Conservation (phyloP, 2,888 invertebrate genomes). For the Eupithecia subumbrata region DNA sequence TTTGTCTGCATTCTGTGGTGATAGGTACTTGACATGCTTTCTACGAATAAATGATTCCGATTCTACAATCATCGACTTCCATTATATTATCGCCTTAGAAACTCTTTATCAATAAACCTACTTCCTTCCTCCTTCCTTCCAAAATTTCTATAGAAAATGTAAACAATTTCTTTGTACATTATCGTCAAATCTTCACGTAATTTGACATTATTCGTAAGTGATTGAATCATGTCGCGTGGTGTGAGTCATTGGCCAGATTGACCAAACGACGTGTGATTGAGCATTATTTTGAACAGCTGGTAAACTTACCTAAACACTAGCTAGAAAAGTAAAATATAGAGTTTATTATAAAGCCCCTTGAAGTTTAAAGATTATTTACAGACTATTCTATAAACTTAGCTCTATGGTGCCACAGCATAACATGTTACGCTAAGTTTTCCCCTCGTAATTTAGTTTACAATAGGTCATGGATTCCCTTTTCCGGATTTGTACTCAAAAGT, state of each 20-base stretch:
- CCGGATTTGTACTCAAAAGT: too few species aligned
- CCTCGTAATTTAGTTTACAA: too few species aligned
- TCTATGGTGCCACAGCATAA: too few species aligned
- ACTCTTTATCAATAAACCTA: slow-evolving; percentile 8
- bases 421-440: too few species aligned
- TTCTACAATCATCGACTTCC: slow-evolving; percentile 1
- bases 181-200: slow-evolving; percentile 28
- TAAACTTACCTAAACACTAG: slow-evolving; percentile 4
- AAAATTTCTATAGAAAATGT: slow-evolving; percentile 24
- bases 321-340: too few species aligned
- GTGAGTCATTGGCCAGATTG: slow-evolving; percentile 33
- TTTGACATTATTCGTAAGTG: slow-evolving; percentile 25
- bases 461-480: too few species aligned
- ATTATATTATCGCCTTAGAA: not conserved
- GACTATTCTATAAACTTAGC: too few species aligned
- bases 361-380: too few species aligned
- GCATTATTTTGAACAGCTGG: slow-evolving; percentile 16
- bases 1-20: too few species aligned
- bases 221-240: slow-evolving; percentile 39
- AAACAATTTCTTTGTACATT: slow-evolving; percentile 21
- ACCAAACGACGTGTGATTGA: slow-evolving; percentile 4
- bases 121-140: slow-evolving; percentile 32
- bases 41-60: not conserved
- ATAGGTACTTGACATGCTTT: not conserved
- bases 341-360: too few species aligned